Percentiles rank a stretch among this genome's conserved stretches.
Conservation (phyloP, 2,113 vertebrate genomes). For the Silurus glanis region DNA sequence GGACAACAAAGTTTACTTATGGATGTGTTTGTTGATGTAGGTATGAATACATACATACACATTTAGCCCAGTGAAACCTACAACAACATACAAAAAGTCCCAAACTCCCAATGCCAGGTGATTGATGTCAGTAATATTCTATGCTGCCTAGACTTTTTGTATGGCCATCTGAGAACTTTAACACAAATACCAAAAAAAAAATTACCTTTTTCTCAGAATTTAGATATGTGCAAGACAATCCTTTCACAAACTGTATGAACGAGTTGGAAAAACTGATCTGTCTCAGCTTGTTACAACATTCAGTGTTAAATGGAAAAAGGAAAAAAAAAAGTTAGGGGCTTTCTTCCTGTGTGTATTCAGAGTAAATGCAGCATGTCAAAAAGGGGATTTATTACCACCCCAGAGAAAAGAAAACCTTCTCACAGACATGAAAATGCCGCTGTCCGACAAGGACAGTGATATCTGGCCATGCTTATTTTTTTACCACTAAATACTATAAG, state of each 20-base stretch:
- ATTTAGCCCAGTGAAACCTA: neutral
- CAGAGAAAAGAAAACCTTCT: constrained; percentile 65
- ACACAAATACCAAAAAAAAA: constrained; percentile 21
- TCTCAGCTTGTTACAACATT: constrained; percentile 73
- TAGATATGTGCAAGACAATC: constrained; percentile 64
- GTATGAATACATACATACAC: neutral
- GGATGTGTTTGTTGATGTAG: neutral
- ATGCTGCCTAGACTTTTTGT: neutral
- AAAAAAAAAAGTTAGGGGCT: constrained; percentile 48
- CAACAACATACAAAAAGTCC: neutral
- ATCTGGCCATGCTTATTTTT: constrained; percentile 58
- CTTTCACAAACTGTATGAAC: constrained; percentile 61
- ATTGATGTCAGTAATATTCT: neutral
- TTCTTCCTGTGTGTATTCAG: constrained; percentile 70
- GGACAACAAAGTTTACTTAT: no score
- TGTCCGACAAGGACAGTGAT: constrained; percentile 61
- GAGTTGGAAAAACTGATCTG: constrained; percentile 69
- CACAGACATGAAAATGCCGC: constrained; percentile 68
- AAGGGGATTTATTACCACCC: constrained; percentile 67
- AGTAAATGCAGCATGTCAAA: constrained; percentile 73
- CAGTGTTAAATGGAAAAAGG: constrained; percentile 56
- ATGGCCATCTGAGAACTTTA: neutral
- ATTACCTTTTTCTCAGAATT: constrained; percentile 64
- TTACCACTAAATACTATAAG: constrained; percentile 67
- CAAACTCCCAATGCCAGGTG: neutral